These are phyloP conservation scores for Etheostoma spectabile DNA, from an alignment of 2,113 vertebrate genomes.

Conservation along the genomic window DNA sequence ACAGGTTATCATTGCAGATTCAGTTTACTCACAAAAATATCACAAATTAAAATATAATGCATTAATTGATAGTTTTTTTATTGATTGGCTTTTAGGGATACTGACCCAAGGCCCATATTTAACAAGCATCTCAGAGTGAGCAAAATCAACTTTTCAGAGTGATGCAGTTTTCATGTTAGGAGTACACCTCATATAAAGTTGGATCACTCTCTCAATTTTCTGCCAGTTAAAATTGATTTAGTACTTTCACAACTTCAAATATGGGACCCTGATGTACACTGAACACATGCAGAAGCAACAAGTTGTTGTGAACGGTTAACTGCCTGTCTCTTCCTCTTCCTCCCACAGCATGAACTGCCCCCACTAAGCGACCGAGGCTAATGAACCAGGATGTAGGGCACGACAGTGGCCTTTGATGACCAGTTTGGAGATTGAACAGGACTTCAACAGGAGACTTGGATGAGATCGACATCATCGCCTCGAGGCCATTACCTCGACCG, in stretches of 20 bases:
- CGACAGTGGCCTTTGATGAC: conserved; percentile 69
- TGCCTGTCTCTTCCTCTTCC: background rate
- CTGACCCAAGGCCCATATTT: background rate
- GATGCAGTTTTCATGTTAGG: background rate
- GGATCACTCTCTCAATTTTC: too few relatives aligned
- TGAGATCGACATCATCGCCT: conserved; percentile 92
- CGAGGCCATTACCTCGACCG: conserved; percentile 80
- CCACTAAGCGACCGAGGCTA: conserved; percentile 87
- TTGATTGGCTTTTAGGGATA: background rate
- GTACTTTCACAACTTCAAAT: background rate
- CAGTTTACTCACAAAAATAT: too few relatives aligned
- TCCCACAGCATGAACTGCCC: conserved; percentile 80
- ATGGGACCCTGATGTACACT: background rate
- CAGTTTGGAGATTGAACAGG: conserved; percentile 87
- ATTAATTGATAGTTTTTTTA: too few relatives aligned
- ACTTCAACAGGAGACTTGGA: conserved; percentile 94
- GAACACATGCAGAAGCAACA: background rate
- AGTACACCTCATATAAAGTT: background rate
- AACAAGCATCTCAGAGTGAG: background rate
- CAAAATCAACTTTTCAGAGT: background rate
- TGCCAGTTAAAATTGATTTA: background rate
- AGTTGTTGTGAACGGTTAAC: too few relatives aligned
- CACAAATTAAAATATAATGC: too few relatives aligned
- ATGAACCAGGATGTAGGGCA: conserved; percentile 30
- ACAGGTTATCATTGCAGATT: too few relatives aligned